A percentile compares a stretch with the other conserved stretches of the same genome.
These are phyloP conservation scores for Eupeodes luniger DNA, from an alignment of 2,888 invertebrate species.

Conservation along the genomic window DNA sequence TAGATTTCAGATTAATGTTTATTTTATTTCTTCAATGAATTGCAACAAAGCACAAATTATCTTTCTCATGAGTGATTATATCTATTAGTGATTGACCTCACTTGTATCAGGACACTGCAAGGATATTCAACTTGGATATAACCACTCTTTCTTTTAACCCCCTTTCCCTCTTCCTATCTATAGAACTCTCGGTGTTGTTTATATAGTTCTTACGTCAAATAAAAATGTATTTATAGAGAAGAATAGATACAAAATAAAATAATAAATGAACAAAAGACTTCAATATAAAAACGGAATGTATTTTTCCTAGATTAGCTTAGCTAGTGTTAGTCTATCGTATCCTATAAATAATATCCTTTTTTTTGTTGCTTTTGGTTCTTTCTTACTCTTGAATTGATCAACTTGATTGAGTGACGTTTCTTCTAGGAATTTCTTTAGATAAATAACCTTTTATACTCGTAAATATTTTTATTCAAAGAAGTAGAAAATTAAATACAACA, in stretches of 20 bases:
- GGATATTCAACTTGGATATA: constrained; percentile 20
- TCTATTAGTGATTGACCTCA: constrained; percentile 14
- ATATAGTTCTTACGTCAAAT: background rate
- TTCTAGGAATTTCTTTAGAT: background rate
- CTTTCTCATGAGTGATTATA: constrained; percentile 14
- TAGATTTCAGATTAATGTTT: background rate
- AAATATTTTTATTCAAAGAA: background rate
- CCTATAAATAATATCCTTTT: constrained; percentile 28
- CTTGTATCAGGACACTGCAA: background rate
- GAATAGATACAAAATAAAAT: background rate
- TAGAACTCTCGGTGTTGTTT: background rate
- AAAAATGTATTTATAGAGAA: constrained; percentile 15
- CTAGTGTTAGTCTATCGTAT: background rate
- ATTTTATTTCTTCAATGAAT: background rate
- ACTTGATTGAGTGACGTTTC: constrained; percentile 34
- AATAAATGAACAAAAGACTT: constrained; percentile 17
- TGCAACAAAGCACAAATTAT: background rate
- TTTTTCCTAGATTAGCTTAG: background rate
- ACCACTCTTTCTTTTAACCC: background rate
- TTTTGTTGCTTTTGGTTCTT: no score
- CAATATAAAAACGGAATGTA: constrained; percentile 6
- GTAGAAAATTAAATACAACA: background rate
- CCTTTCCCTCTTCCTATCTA: background rate
- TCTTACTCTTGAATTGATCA: constrained; percentile 16
- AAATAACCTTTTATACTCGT: background rate